Conservation (phyloP, 1,140 invertebrate species). For the Zaprionus taronus region DNA sequence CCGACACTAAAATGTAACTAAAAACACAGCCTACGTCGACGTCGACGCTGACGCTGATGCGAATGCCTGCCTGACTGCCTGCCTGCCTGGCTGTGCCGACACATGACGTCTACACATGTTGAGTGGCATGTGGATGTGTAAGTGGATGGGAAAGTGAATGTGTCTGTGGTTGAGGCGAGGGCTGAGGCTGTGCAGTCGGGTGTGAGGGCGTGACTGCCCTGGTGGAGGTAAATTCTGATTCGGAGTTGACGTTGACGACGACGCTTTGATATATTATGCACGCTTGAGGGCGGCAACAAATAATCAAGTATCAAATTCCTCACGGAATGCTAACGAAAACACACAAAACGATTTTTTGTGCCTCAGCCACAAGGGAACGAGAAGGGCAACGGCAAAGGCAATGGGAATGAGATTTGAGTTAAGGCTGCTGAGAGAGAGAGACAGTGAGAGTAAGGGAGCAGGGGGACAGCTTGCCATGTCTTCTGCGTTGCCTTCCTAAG, state of each 20-base stretch:
- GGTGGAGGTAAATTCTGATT: slow-evolving; percentile 28
- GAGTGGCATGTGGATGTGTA: slow-evolving; percentile 37
- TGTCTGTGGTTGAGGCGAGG: neutral
- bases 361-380: slow-evolving; percentile 47
- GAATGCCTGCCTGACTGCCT: slow-evolving; percentile 4
- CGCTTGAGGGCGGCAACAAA: slow-evolving; percentile 80
- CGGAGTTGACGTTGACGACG: slow-evolving; percentile 66
- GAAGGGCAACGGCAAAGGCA: slow-evolving; percentile 11
- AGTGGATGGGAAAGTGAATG: neutral
- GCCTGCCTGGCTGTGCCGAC: slow-evolving; percentile 47
- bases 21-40: slow-evolving; percentile 54
- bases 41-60: neutral
- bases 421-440: slow-evolving; percentile 4
- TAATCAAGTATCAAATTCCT: slow-evolving; percentile 82
- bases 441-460: neutral
- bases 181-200: neutral
- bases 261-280: slow-evolving; percentile 81
- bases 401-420: slow-evolving; percentile 32
- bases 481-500: slow-evolving; percentile 41
- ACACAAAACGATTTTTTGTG: slow-evolving; percentile 65
- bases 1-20: slow-evolving; percentile 82
- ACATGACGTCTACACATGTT: slow-evolving; percentile 76
- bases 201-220: neutral
- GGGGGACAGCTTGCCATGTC: neutral
- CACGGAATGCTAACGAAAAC: slow-evolving; percentile 80